phyloP scores from a whole-genome alignment of 2,797 vertebrate genomes.

The Myioborus miniatus region DNA sequence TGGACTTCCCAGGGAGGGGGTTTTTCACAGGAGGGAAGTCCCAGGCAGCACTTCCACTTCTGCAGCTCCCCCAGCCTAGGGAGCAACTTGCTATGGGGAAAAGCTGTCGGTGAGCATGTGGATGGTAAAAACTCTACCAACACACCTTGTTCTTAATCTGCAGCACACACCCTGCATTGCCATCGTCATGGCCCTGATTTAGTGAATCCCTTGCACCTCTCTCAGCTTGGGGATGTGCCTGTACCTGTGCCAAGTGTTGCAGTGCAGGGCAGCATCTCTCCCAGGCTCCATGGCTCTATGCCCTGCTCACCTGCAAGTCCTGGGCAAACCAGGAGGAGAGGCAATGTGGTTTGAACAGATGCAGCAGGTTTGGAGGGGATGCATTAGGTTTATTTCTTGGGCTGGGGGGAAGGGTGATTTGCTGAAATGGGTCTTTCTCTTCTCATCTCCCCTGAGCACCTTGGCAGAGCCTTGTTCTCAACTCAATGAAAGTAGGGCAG shows the following conservation, averaged over 20 bases:
- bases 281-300: neutral
- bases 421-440: constrained; percentile 13
- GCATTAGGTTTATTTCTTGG: neutral
- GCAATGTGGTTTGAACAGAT: rapidly evolving
- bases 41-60: neutral
- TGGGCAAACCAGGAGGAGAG: neutral
- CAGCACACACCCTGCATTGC: neutral
- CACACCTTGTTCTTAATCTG: neutral
- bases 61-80: neutral
- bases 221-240: neutral
- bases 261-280: neutral
- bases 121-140: neutral
- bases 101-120: rapidly evolving
- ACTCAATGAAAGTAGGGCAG: constrained; percentile 51
- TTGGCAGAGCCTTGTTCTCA: constrained; percentile 1
- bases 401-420: neutral
- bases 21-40: constrained; percentile 38
- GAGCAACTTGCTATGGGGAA: neutral
- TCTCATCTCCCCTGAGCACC: neutral
- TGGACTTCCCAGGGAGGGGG: neutral
- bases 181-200: neutral
- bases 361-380: neutral
- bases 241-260: neutral
- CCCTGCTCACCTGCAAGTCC: neutral
- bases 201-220: neutral